Evolutionary conservation across 2,797 vertebrate species (phyloP).

Genomic region (Oreonectes daqikongensis): DNA sequence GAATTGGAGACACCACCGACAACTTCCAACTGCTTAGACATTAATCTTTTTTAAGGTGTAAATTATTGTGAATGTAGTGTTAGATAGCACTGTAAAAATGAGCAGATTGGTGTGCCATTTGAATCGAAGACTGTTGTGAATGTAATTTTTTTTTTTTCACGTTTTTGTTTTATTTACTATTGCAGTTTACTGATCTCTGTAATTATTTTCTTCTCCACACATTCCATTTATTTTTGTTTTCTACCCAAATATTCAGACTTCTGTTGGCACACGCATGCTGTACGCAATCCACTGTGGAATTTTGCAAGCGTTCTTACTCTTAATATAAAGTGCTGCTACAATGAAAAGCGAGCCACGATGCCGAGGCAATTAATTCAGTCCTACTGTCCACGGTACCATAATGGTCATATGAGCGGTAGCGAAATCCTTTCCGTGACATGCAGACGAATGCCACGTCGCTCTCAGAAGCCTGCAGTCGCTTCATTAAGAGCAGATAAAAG

Average conservation of each 20-base stretch:
- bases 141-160: slow-evolving; percentile 26
- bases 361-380: slow-evolving; percentile 61
- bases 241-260: slow-evolving; percentile 12
- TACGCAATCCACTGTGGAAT: slow-evolving; percentile 29
- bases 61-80: slow-evolving; percentile 23
- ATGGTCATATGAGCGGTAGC: slow-evolving; percentile 52
- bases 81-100: not conserved
- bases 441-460: slow-evolving; percentile 33
- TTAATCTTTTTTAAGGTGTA: slow-evolving; percentile 13
- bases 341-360: slow-evolving; percentile 43
- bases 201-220: slow-evolving; percentile 28
- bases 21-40: slow-evolving; percentile 55
- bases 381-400: slow-evolving; percentile 51
- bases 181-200: slow-evolving; percentile 14
- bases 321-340: slow-evolving; percentile 39
- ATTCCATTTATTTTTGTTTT: slow-evolving; percentile 30
- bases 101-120: not conserved
- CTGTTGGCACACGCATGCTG: slow-evolving; percentile 29
- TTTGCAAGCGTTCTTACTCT: slow-evolving; percentile 39
- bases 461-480: slow-evolving; percentile 37
- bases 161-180: slow-evolving; percentile 17
- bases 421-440: slow-evolving; percentile 49
- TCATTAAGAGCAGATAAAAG: slow-evolving; percentile 57
- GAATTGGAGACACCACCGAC: slow-evolving; percentile 33
- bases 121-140: not conserved